Evolutionary conservation across 2,797 vertebrate species (phyloP), one percentile per base, ranked within the genome.

Genomic region (Onychomys torridus): DNA sequence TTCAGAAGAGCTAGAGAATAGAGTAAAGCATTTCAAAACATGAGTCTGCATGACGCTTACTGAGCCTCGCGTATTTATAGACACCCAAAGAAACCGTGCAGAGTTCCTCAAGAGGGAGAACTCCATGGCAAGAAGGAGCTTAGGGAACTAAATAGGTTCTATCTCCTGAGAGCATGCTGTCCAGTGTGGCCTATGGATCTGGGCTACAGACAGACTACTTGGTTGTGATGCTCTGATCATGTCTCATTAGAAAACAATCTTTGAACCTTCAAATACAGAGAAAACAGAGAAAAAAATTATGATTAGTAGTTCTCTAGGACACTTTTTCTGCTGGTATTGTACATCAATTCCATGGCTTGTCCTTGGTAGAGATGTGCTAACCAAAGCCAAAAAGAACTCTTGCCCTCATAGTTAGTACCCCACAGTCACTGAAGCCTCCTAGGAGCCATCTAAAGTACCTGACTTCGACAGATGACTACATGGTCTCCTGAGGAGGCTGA

Each of bases 1-100:
- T 78, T 73, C 52, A 21, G 10, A 73, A 29, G 73, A 16, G 46
- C 91, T 23, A 96, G 43, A 95, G 43, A 92, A 17, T 63, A 65
- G 57, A 79, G 46, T 37, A 87, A 93, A 92, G 25, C 76, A 95
- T 87, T 95, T 90, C 0, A 93, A 88, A 94, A 75, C 40, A 52
- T n/a, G 77, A 65, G 23, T 71, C 67, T 87, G 71, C 95, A 63
- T 83, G 89, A 89, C 79, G 17, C 49, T 40, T 59, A 10, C 21
- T 19, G 10, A 93, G n/a, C 34, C 78, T 79, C 46, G 34, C 2
- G 57, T 76, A 71, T 89, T 59, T 95, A 69, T 34, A 69, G 82
- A 95, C 23, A 19, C 59, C 40, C 32, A 8, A 85, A 79, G 77
- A 92, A 96, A 92, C 49, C 23, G 57, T 4, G 11, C 0, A 86